A percentile compares a stretch with the other conserved stretches of the same genome.
These are phyloP conservation scores for Scleropages formosus DNA, from an alignment of 2,797 vertebrate species.

Conservation along the genomic window DNA sequence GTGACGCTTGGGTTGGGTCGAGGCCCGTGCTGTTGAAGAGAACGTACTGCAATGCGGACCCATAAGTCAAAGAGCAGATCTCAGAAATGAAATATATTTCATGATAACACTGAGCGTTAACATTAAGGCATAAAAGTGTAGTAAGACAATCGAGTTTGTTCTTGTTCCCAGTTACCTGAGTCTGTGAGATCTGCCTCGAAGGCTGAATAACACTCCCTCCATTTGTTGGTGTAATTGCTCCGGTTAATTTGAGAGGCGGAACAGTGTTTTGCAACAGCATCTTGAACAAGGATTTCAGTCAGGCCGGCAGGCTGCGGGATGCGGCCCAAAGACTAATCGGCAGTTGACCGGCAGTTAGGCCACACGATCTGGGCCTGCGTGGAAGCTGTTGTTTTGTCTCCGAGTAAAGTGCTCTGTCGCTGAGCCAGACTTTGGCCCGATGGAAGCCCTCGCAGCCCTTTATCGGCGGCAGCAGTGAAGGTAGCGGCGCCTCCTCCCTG, in stretches of 20 bases:
- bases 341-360: background rate
- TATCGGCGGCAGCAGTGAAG: conserved; percentile 31
- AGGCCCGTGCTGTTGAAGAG: too few species aligned
- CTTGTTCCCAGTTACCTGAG: conserved; percentile 20
- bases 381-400: conserved; percentile 36
- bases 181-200: conserved; percentile 36
- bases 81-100: conserved; percentile 36
- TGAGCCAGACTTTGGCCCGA: conserved; percentile 40
- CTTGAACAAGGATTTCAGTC: conserved; percentile 28
- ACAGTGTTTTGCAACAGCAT: conserved; percentile 42
- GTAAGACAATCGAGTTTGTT: conserved; percentile 27
- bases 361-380: background rate
- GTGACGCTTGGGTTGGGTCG: too few species aligned
- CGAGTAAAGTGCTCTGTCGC: conserved; percentile 43
- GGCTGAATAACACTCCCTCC: conserved; percentile 33
- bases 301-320: background rate
- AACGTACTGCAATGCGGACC: background rate
- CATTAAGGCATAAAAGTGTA: conserved; percentile 26
- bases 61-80: background rate
- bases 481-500: conserved; percentile 41
- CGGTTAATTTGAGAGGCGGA: background rate
- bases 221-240: background rate
- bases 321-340: background rate
- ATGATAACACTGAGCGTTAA: conserved; percentile 37
- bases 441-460: conserved; percentile 45